Evolutionary conservation across 2,797 vertebrate species (phyloP).

Genomic region (Pseudotriccus pelzelni): DNA sequence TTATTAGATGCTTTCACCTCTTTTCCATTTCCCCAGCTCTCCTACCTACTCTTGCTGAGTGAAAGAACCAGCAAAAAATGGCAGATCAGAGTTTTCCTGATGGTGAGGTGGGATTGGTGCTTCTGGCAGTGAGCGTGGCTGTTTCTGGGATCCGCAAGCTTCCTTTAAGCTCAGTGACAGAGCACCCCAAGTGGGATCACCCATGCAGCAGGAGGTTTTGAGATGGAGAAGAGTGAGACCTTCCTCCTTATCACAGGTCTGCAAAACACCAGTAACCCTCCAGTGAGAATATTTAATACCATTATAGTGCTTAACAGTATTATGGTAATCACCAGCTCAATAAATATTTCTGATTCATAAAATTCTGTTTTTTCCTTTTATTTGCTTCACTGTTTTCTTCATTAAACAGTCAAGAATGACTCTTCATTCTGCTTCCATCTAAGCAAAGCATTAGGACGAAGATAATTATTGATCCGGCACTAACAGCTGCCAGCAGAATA

Average conservation of each 20-base stretch:
- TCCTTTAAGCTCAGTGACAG: background rate
- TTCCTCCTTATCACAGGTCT: background rate
- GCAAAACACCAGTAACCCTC: rapidly evolving
- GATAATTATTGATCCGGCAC: background rate
- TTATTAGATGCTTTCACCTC: background rate
- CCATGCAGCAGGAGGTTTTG: background rate
- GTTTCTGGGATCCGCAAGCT: background rate
- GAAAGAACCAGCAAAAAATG: background rate
- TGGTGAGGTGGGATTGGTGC: background rate
- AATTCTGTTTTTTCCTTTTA: background rate
- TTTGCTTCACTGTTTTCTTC: background rate
- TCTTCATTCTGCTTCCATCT: background rate
- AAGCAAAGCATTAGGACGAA: background rate
- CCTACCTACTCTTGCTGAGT: background rate
- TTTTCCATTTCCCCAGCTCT: background rate
- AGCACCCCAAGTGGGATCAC: background rate
- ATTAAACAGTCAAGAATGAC: background rate
- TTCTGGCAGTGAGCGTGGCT: rapidly evolving
- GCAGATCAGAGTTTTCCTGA: background rate
- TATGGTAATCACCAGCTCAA: background rate
- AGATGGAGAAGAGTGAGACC: background rate
- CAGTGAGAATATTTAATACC: background rate
- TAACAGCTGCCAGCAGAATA: background rate
- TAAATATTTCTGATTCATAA: background rate
- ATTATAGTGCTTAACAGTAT: background rate